Base-by-base conservation (phyloP, 2,888 invertebrate genomes). In the Epinotia nisella region DNA sequence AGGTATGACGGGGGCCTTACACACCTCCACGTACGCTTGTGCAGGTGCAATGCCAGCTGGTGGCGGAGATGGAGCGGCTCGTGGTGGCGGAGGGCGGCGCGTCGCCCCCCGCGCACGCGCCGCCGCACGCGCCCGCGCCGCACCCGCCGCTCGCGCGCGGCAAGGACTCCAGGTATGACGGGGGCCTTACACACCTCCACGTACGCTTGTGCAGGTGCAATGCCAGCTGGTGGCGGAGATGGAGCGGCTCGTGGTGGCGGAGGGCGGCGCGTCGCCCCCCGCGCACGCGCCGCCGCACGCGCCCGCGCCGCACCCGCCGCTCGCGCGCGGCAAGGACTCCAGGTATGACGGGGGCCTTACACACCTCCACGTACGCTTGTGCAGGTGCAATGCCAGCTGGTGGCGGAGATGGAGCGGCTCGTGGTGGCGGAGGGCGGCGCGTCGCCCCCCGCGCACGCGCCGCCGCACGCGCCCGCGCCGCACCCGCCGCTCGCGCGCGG, bases 51-150 rank as follows among this genome's bases (percentile, higher is more conserved):
- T 85, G 87, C 69, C 78, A 82, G 10, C 78, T 90, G n/a, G 83
- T 83, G 1, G 79, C 81, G n/a, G 92, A 92, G 15, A 83, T 91
- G 87, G 92, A 92, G 77, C 87, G 91, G 0, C 78, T 92, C 64
- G 82, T 86, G 62, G 82, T 91, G 39, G 76, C 85, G 1, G 92
- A 92, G 13, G 81, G 85, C 29, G 90, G 87, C 0, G 83, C 86
- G 0, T 90, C 91, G 0, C 94, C 90, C 60, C 90, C 92, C 65
- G 84, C 90, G 67, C 90, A 89, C 74, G 82, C 87, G 76, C 83
- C 81, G 56, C 78, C 21, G 21, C 21, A 24, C 21, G 21, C 80
- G 53, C 81, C 21, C 24, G 45, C 49, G 19, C 76, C 70, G 15
- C 77, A 45, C 82, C 45, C 84, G 83, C 68, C 76, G 82, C 73